Evolutionary conservation across 2,888 invertebrate species (phyloP), one percentile per base, ranked within the genome.

Genomic region (Diaprepes abbreviatus): DNA sequence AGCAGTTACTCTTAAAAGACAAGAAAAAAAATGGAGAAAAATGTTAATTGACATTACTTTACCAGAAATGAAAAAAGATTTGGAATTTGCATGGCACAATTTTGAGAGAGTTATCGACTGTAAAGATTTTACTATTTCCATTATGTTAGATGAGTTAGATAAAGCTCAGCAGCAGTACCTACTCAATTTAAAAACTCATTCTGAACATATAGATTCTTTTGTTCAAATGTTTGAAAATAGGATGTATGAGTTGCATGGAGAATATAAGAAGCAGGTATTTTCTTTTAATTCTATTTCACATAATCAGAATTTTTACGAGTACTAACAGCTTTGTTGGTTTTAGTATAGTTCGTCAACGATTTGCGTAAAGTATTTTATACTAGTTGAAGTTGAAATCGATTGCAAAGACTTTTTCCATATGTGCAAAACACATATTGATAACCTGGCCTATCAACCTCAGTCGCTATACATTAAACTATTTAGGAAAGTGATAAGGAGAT

Each of bases 81-180:
- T 86, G 28, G 80, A 83, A 63, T 82, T 83, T 48, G 82, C 83
- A 1, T 84, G 85, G 84, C 83, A 81, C 40, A 82, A 82, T 54
- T 86, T 86, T 73, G 85, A 87, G 62, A 81, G 84, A 14, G 78
- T 81, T 1, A 74, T 87, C 6, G 87, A 87, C 73, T 79, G 80
- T 28, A 86, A 86, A 73, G 84, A 86, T 74, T 85, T 85, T 71
- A 79, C 79, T 2, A 83, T 84, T 33, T 82, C 82, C 2, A 69
- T 84, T 9, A 76, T 85, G 6, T 74, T 86, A 79, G 85, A 86
- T 19, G 84, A 84, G 63, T 40, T 86, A 3, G 76, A 77, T 17
- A 79, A 81, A 10, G 80, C 84, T 0, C 83, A 85, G 31, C 81
- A 84, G 14, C 85, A 86, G 70, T 82, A 84, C 69, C 80, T 81